phyloP scores from a whole-genome alignment of 2,888 invertebrate species.

The Camponotus fellah region DNA sequence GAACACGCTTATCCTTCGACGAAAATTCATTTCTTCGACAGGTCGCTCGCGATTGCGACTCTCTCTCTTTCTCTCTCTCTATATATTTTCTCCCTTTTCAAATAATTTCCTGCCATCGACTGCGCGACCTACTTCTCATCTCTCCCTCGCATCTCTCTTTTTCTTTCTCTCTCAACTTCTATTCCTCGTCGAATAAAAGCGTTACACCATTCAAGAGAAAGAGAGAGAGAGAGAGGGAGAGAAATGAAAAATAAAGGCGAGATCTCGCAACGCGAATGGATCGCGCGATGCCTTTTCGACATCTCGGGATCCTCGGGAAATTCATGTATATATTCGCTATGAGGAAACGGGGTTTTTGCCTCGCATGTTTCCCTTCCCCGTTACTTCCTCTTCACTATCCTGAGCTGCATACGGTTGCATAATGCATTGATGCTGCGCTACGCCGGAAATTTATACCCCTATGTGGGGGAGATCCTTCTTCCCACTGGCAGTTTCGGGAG shows the following conservation, averaged over 20 bases:
- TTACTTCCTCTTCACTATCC: neutral
- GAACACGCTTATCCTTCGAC: constrained; percentile 52
- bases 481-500: neutral
- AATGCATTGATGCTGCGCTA: constrained; percentile 17
- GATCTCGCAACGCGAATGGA: constrained; percentile 27
- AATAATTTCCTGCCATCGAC: constrained; percentile 51
- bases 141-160: neutral
- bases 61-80: constrained; percentile 13
- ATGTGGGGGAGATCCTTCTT: neutral
- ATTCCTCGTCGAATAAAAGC: constrained; percentile 11
- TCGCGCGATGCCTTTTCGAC: constrained; percentile 38
- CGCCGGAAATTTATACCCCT: constrained; percentile 24
- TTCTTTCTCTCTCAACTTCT: neutral
- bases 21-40: constrained; percentile 38
- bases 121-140: constrained; percentile 43
- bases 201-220: neutral
- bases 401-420: constrained; percentile 12
- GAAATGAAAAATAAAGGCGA: neutral
- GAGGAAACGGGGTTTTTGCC: constrained; percentile 33
- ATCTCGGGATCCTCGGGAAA: constrained; percentile 9
- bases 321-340: constrained; percentile 40
- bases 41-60: constrained; percentile 10
- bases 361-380: neutral
- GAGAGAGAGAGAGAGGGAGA: neutral
- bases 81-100: constrained; percentile 42